These are phyloP conservation scores for Conops quadrifasciatus DNA, from an alignment of 2,888 invertebrate species.

Conservation along the genomic window DNA sequence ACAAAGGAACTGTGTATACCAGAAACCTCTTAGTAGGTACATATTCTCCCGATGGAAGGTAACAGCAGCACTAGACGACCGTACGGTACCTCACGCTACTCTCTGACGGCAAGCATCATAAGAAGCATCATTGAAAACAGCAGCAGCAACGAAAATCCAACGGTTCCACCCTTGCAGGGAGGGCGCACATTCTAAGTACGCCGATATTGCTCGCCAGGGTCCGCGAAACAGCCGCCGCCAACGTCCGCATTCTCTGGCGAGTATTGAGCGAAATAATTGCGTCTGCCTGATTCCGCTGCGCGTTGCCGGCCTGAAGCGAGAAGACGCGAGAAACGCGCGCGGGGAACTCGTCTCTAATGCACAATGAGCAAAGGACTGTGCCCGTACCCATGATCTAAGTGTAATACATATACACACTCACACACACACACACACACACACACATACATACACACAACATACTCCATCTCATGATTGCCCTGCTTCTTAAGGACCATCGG, in stretches of 20 bases:
- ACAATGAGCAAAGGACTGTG: slow-evolving; percentile 44
- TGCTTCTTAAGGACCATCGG: not conserved
- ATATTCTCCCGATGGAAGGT: no score
- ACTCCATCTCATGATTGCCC: slow-evolving; percentile 24
- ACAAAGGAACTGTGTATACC: no score
- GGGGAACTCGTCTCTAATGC: slow-evolving; percentile 37
- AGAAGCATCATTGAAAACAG: slow-evolving; percentile 14
- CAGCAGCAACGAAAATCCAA: slow-evolving; percentile 5
- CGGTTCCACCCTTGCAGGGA: slow-evolving; percentile 22
- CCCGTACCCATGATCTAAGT: no score
- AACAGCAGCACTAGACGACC: no score
- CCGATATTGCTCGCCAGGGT: slow-evolving; percentile 22
- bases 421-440: slow-evolving; percentile 15
- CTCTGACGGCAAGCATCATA: not conserved
- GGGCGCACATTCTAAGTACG: slow-evolving; percentile 13
- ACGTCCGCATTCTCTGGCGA: slow-evolving; percentile 24
- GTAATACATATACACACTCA: slow-evolving; percentile 25
- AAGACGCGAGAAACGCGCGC: slow-evolving; percentile 32
- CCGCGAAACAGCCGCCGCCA: slow-evolving; percentile 38
- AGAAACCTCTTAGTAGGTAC: no score
- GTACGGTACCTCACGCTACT: no score
- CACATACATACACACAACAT: slow-evolving; percentile 30
- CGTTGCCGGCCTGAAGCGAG: slow-evolving; percentile 37
- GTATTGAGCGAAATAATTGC: slow-evolving; percentile 40
- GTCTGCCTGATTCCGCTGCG: slow-evolving; percentile 38